Percentiles rank a stretch among this genome's conserved stretches.
Evolutionary conservation across 2,888 invertebrate species (phyloP).

Genomic region (Steinernema carpocapsae): DNA sequence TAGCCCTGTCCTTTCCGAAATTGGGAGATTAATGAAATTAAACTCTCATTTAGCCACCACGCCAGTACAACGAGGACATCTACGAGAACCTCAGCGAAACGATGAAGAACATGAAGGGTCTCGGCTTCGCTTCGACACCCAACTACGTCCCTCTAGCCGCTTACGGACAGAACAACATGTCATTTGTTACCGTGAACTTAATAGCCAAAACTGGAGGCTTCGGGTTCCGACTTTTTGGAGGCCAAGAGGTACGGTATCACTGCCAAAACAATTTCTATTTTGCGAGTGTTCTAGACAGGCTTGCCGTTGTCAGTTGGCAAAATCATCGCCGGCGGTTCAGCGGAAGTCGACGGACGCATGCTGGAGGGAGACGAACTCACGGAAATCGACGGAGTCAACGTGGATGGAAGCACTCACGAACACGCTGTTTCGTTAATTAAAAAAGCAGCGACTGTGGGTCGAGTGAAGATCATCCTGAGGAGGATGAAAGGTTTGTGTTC

Average conservation of each 20-base stretch:
- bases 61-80: slow-evolving; percentile 16
- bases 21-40: no score
- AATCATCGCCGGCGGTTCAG: slow-evolving; percentile 93
- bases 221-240: slow-evolving; percentile 96
- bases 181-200: slow-evolving; percentile 80
- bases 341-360: slow-evolving; percentile 86
- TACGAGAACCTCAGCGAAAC: slow-evolving; percentile 10
- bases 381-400: slow-evolving; percentile 85
- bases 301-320: slow-evolving; percentile 85
- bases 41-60: neutral
- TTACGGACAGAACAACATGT: slow-evolving; percentile 44
- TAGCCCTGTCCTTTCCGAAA: no score
- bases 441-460: slow-evolving; percentile 83
- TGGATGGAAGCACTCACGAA: slow-evolving; percentile 68
- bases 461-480: slow-evolving; percentile 81
- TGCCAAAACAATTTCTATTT: slow-evolving; percentile 22
- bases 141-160: slow-evolving; percentile 67
- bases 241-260: slow-evolving; percentile 84
- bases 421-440: slow-evolving; percentile 91
- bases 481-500: slow-evolving; percentile 69
- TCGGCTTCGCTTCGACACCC: slow-evolving; percentile 66
- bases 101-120: slow-evolving; percentile 31
- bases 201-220: slow-evolving; percentile 91
- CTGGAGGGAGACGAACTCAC: slow-evolving; percentile 91
- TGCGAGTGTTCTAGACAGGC: slow-evolving; percentile 48